Percentiles rank a stretch among this genome's conserved stretches.
phyloP scores from a whole-genome alignment of 2,113 vertebrate species.

The Anguilla japonica region DNA sequence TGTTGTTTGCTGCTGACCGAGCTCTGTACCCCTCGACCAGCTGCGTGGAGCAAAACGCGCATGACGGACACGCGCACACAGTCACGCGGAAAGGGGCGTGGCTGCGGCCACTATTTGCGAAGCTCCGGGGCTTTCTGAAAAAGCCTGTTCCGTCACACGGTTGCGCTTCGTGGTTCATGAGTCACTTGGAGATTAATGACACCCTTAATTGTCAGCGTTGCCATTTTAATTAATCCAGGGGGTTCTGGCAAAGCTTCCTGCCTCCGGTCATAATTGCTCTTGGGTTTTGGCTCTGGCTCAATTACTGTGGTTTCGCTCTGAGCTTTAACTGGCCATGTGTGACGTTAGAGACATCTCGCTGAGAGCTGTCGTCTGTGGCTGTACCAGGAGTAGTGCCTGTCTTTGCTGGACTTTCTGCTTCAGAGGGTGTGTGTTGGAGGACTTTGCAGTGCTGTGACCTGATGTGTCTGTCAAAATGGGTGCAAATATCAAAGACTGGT shows the following conservation, averaged over 20 bases:
- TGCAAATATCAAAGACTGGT: no score
- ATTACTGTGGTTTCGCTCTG: neutral
- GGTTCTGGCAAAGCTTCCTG: neutral
- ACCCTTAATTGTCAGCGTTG: neutral
- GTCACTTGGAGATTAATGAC: neutral
- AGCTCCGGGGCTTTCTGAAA: neutral
- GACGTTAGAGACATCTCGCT: neutral
- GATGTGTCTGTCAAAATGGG: neutral
- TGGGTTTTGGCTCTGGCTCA: neutral
- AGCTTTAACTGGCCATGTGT: neutral
- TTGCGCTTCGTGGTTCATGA: neutral
- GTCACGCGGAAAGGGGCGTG: neutral
- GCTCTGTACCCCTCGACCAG: no score
- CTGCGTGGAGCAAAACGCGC: no score
- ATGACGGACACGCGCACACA: no score
- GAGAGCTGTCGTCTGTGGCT: neutral
- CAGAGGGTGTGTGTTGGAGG: neutral
- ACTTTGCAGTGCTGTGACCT: neutral
- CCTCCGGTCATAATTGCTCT: neutral
- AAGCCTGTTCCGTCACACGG: neutral
- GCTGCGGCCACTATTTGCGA: neutral
- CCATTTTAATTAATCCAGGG: conserved; percentile 6
- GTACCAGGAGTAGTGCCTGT: neutral
- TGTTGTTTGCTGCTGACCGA: no score
- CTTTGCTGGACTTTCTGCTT: neutral